Percentiles rank a stretch among this genome's conserved stretches.
phyloP scores from a whole-genome alignment of 2,888 invertebrate genomes.

The Keiferia lycopersicella region DNA sequence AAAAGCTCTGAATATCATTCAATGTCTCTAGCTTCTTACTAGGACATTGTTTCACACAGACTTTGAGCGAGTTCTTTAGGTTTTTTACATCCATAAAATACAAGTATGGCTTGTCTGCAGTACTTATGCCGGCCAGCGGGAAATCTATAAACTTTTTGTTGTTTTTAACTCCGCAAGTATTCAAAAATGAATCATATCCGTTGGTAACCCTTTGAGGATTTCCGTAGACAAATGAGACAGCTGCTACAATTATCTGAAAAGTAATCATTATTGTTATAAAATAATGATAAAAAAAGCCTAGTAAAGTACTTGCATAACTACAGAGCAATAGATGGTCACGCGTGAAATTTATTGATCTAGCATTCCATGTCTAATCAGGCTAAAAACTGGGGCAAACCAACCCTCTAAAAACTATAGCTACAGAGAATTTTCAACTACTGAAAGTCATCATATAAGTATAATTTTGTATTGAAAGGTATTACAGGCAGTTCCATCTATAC shows the following conservation, averaged over 20 bases:
- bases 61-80: slow-evolving; percentile 88
- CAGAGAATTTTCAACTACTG: not conserved
- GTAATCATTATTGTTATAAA: slow-evolving; percentile 21
- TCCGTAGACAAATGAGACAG: slow-evolving; percentile 93
- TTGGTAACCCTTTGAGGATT: slow-evolving; percentile 92
- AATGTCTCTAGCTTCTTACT: slow-evolving; percentile 82
- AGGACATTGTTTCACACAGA: slow-evolving; percentile 95
- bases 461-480: not conserved
- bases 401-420: not conserved
- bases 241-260: slow-evolving; percentile 88
- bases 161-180: slow-evolving; percentile 92
- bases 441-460: not conserved
- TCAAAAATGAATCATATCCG: slow-evolving; percentile 97
- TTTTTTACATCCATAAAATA: slow-evolving; percentile 92
- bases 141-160: slow-evolving; percentile 89
- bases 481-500: not conserved
- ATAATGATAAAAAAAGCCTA: slow-evolving; percentile 26
- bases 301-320: not conserved
- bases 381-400: slow-evolving; percentile 3
- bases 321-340: not conserved
- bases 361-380: not conserved
- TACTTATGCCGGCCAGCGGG: slow-evolving; percentile 90
- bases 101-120: slow-evolving; percentile 88
- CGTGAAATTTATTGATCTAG: slow-evolving; percentile 19
- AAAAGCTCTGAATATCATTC: slow-evolving; percentile 87